Percentiles rank a stretch among this genome's conserved stretches.
Evolutionary conservation across 1,140 invertebrate species (phyloP).

Genomic region (Sitophilus oryzae): DNA sequence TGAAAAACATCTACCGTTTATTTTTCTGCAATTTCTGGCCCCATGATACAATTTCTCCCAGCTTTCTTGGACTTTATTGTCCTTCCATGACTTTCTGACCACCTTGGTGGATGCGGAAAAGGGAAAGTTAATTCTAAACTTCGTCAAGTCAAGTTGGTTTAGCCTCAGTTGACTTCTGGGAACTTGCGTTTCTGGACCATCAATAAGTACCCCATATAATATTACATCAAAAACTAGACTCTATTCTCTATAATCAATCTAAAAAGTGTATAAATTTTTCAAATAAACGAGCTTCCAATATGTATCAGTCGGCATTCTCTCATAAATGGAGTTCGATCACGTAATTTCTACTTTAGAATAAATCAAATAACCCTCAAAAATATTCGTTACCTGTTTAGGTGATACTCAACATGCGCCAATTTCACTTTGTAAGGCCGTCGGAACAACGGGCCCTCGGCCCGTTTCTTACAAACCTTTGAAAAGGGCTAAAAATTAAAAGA

Average conservation of each 20-base stretch:
- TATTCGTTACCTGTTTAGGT: too few relatives aligned
- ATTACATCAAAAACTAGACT: too few relatives aligned
- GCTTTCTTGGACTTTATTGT: constrained; percentile 67
- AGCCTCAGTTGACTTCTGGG: constrained; percentile 75
- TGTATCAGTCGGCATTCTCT: constrained; percentile 61
- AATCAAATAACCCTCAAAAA: too few relatives aligned
- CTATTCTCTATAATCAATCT: too few relatives aligned
- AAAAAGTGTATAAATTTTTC: constrained; percentile 16
- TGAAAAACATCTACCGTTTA: constrained; percentile 59
- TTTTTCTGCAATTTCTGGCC: constrained; percentile 73
- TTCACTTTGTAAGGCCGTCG: constrained; percentile 85
- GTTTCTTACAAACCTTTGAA: constrained; percentile 92
- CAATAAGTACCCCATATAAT: constrained; percentile 89
- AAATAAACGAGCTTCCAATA: constrained; percentile 41
- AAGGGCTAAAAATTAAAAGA: too few relatives aligned
- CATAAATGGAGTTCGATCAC: too few relatives aligned
- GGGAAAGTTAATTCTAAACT: constrained; percentile 83
- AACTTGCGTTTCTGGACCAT: constrained; percentile 85
- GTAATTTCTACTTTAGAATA: too few relatives aligned
- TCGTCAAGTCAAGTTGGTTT: constrained; percentile 89
- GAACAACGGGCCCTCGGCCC: constrained; percentile 93
- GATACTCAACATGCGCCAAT: too few relatives aligned
- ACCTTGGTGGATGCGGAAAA: constrained; percentile 77
- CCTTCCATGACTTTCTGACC: constrained; percentile 85
- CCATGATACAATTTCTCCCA: constrained; percentile 77